Evolutionary conservation across 2,888 invertebrate species (phyloP).

Genomic region (Boloria euphrosyne): DNA sequence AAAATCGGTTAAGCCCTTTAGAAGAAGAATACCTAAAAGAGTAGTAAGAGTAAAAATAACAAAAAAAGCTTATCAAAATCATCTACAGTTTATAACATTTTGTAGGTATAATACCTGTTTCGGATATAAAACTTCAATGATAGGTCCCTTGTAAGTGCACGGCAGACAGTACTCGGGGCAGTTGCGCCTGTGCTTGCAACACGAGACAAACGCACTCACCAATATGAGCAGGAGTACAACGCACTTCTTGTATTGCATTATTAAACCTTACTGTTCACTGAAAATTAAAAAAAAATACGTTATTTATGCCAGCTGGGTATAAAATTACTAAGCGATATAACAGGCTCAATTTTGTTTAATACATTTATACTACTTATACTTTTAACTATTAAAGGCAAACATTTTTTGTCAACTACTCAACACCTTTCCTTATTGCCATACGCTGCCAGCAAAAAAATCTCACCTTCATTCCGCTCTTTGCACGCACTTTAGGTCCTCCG

Average conservation of each 20-base stretch:
- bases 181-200: constrained; percentile 35
- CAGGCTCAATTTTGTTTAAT: no score
- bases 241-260: constrained; percentile 11
- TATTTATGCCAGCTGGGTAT: neutral
- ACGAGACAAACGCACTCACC: constrained; percentile 20
- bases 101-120: constrained; percentile 43
- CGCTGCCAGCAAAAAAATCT: no score
- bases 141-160: constrained; percentile 58
- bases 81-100: no score
- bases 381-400: no score
- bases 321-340: no score
- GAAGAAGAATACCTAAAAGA: no score
- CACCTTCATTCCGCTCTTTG: constrained; percentile 31
- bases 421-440: neutral
- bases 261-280: constrained; percentile 6
- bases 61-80: no score
- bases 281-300: neutral
- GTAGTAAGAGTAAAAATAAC: no score
- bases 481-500: constrained; percentile 38
- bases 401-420: no score
- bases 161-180: constrained; percentile 50
- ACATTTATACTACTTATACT: no score
- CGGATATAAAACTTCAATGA: constrained; percentile 52
- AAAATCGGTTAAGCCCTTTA: no score
- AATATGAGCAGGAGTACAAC: constrained; percentile 31